Evolutionary conservation across 2,113 vertebrate species (phyloP), one percentile per base, ranked within the genome.

Genomic region (Cyanocitta stelleri): DNA sequence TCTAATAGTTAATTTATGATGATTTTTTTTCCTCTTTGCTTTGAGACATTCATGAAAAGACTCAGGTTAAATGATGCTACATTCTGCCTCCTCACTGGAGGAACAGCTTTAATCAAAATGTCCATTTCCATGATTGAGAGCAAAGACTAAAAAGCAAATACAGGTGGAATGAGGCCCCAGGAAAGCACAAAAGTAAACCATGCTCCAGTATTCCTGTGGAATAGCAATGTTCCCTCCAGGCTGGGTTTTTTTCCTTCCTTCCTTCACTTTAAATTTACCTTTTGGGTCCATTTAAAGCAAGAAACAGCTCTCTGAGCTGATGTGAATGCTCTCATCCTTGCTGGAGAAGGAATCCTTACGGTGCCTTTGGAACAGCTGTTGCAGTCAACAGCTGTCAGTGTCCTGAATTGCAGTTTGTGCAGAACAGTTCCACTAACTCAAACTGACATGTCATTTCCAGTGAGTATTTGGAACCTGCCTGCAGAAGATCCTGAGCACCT

Each of bases 101-200:
- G 51, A 96, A 66, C 22, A 77, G 16, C 55, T 74, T 96, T 89
- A 89, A 92, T 95, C 76, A 86, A 92, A 88, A 92, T 46, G 55
- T 84, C 73, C 51, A 49, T 92, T 92, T 73, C 56, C 18, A 66
- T 67, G 76, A 77, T 19, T 4, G 4, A 84, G 37, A 86, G 30
- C 41, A 19, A 85, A 69, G 33, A 76, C 6, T 32, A 84, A 93
- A 94, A 94, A 41, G 55, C 16, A 90, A 84, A 94, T 39, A 66
- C 16, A 86, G 67, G 63, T 46, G 32, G 16, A 85, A 58, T 0
- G 0, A 79, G 29, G 49, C 46, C 58, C 27, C 55, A 64, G 44
- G 29, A 86, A 87, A 78, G 17, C 7, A 72, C 20, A 51, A 44
- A 88, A 71, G 49, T 52, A 86, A 84, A 78, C 30, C 1, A 1